Evolutionary conservation across 2,888 invertebrate genomes (phyloP).

Genomic region (Sarcophaga variegata): DNA sequence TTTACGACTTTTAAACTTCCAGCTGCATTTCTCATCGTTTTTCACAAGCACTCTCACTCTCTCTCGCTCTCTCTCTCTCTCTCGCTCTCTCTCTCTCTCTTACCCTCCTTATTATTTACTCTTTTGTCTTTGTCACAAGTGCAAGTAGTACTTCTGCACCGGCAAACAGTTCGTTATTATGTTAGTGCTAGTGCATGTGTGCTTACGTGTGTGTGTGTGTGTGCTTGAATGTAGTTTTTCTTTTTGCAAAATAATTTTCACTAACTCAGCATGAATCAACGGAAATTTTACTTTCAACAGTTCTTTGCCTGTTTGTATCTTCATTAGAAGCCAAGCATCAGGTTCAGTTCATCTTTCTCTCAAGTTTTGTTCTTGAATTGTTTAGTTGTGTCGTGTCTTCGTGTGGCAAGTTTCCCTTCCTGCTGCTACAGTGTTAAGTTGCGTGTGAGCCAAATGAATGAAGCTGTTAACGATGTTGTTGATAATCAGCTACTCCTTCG

Average conservation of each 20-base stretch:
- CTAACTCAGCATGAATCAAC: constrained; percentile 12
- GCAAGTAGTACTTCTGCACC: too few relatives aligned
- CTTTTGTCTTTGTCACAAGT: too few relatives aligned
- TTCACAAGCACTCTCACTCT: not conserved
- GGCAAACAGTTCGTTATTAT: too few relatives aligned
- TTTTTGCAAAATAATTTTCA: not conserved
- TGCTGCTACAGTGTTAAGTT: not conserved
- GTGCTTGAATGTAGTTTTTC: not conserved
- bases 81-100: too few relatives aligned
- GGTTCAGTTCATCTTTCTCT: not conserved
- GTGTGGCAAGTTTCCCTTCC: not conserved
- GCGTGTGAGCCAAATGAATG: constrained; percentile 25
- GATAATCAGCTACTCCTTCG: not conserved
- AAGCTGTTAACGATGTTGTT: constrained; percentile 48
- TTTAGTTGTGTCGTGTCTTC: not conserved
- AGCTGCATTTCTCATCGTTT: not conserved
- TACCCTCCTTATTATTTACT: too few relatives aligned
- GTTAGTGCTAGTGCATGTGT: too few relatives aligned
- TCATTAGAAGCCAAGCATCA: not conserved
- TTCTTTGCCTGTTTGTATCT: not conserved
- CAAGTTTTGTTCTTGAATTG: not conserved
- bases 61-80: not conserved
- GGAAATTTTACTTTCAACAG: constrained; percentile 3
- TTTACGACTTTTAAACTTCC: constrained; percentile 51
- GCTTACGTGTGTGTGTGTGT: too few relatives aligned